A percentile compares a stretch with the other conserved stretches of the same genome.
phyloP scores from a whole-genome alignment of 2,113 vertebrate genomes.

The Siphamia tubifer region DNA sequence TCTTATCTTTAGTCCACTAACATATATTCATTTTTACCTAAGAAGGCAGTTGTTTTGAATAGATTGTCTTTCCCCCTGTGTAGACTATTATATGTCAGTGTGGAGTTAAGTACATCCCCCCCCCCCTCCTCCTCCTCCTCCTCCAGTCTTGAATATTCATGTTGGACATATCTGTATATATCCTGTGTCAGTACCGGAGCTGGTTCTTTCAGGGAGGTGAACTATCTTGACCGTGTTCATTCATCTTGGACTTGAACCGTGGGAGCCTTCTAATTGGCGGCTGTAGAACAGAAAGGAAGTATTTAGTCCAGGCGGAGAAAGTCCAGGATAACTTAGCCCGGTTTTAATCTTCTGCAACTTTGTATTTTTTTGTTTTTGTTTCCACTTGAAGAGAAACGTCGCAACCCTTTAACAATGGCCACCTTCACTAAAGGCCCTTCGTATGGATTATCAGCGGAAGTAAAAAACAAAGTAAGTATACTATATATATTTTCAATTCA shows the following conservation, averaged over 20 bases:
- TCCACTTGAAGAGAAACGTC: background rate
- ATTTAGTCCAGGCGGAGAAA: conserved; percentile 44
- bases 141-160: conserved; percentile 30
- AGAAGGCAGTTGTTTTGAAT: too few species aligned
- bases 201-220: background rate
- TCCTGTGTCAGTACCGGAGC: too few species aligned
- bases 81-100: too few species aligned
- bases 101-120: too few species aligned
- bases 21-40: too few species aligned
- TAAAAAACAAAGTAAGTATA: conserved; percentile 77
- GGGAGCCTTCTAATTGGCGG: conserved; percentile 70
- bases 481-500: too few species aligned
- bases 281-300: conserved; percentile 67
- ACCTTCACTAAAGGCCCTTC: conserved; percentile 77
- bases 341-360: background rate
- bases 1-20: too few species aligned
- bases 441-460: conserved; percentile 79
- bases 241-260: conserved; percentile 44
- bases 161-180: too few species aligned
- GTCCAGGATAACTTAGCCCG: conserved; percentile 20
- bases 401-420: conserved; percentile 52
- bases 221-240: conserved; percentile 25
- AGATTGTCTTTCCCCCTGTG: too few species aligned
- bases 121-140: too few species aligned
- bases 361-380: background rate